These are phyloP conservation scores for Montipora foliosa DNA, from an alignment of 64 coral and sea anemone genomes.

Conservation along the genomic window DNA sequence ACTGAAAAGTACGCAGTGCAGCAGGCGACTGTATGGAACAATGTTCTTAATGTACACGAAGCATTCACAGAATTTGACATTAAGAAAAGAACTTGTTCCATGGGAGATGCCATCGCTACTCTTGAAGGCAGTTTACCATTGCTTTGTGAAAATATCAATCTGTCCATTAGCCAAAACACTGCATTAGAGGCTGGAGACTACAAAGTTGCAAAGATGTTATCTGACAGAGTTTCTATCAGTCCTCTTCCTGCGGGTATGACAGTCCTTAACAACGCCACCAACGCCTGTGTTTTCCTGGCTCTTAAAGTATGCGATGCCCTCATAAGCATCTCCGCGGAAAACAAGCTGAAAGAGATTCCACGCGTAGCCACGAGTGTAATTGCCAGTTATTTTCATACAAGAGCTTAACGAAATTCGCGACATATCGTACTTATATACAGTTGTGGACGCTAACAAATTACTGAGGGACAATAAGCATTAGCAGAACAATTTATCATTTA, in stretches of 20 bases:
- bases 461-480: background rate
- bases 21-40: background rate
- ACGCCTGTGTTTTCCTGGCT: background rate
- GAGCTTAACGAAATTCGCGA: background rate
- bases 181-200: slow-evolving; percentile 6
- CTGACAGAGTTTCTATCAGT: slow-evolving; percentile 2
- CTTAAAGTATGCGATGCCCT: background rate
- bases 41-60: background rate
- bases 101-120: background rate
- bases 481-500: background rate
- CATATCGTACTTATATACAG: background rate
- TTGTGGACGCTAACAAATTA: slow-evolving; percentile 9
- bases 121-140: background rate
- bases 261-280: background rate
- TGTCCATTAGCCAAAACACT: background rate
- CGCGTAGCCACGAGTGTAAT: background rate
- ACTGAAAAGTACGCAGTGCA: background rate
- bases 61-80: background rate
- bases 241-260: slow-evolving; percentile 1
- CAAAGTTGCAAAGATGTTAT: background rate
- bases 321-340: background rate
- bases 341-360: background rate
- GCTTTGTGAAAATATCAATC: background rate
- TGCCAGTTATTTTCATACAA: background rate
- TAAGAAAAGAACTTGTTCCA: background rate